Evolutionary conservation across 1,140 invertebrate species (phyloP), one percentile per base, ranked within the genome.

Genomic region (Laupala kohalensis): DNA sequence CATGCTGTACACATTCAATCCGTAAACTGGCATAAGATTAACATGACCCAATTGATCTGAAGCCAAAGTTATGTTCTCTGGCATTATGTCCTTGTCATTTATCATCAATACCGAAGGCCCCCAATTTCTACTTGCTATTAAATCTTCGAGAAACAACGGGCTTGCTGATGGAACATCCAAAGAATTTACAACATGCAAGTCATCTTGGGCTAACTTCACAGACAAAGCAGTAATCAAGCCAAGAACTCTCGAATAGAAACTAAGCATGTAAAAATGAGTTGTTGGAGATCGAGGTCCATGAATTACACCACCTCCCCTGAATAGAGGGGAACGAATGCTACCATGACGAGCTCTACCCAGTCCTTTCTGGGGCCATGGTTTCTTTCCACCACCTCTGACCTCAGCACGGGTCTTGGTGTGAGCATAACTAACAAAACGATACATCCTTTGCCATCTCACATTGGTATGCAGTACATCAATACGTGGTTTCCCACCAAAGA

Each of bases 331-430:
- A 74, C 94, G 84, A 73, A 92, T 94, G 64, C 92, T 95, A 28
- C 96, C 95, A 80, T 97, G 95, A 64, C 97, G 83, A 26, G 97
- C 92, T 76, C 87, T 84, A 0, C 97, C 97, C 24, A 79, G 77
- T 72, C 95, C 95, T 84, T 99, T 99, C 78, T 99, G 97, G 6
- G 92, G 93, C 93, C 95, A 97, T 0, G 96, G 96, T 78, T 98
- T 98, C 30, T 86, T 83, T 4, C 92, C 94, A 71, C 94, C 93
- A 70, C 96, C 95, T 67, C 85, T 81, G 70, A 95, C 87, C 84
- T 99, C 97, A 23, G 90, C 89, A 71, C 92, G 83, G 0, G 87
- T 88, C 80, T 91, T 89, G 6, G 88, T 85, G 76, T 89, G 87
- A 1, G 87, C 88, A 81, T 88, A 91, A 74, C 84, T 88, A 68